These are phyloP conservation scores for Dasysyrphus tricinctus DNA, from an alignment of 2,888 invertebrate genomes.

Conservation along the genomic window DNA sequence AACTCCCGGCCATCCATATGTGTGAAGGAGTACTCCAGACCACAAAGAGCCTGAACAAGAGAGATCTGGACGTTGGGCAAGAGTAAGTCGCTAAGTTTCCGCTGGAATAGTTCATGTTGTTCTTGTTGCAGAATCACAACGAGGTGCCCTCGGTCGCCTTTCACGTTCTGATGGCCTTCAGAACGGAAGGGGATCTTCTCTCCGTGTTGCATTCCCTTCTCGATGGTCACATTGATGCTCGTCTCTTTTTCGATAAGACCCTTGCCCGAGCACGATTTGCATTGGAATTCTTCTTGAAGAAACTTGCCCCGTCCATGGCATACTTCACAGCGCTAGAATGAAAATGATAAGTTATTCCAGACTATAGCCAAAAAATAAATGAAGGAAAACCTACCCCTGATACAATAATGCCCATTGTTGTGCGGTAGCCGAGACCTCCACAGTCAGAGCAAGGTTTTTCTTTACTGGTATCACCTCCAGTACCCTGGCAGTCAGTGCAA, in stretches of 20 bases:
- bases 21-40: slow-evolving; percentile 92
- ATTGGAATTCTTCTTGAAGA: slow-evolving; percentile 92
- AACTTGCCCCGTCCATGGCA: slow-evolving; percentile 89
- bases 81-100: slow-evolving; percentile 89
- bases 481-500: slow-evolving; percentile 80
- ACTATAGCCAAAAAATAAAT: background rate
- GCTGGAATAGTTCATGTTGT: slow-evolving; percentile 90
- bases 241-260: slow-evolving; percentile 93
- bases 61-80: slow-evolving; percentile 89
- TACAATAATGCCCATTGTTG: slow-evolving; percentile 82
- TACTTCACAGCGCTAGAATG: slow-evolving; percentile 84
- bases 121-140: slow-evolving; percentile 93
- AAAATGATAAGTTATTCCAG: background rate
- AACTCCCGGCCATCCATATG: slow-evolving; percentile 95
- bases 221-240: slow-evolving; percentile 93
- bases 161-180: slow-evolving; percentile 96
- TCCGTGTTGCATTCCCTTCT: slow-evolving; percentile 94
- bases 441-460: slow-evolving; percentile 78
- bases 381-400: slow-evolving; percentile 85
- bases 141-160: slow-evolving; percentile 94
- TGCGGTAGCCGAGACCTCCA: slow-evolving; percentile 81
- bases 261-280: slow-evolving; percentile 92
- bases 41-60: slow-evolving; percentile 95
- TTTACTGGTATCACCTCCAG: slow-evolving; percentile 80
- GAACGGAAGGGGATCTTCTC: slow-evolving; percentile 93